phyloP scores from a whole-genome alignment of 2,888 invertebrate genomes.

The Anthophora plumipes region DNA sequence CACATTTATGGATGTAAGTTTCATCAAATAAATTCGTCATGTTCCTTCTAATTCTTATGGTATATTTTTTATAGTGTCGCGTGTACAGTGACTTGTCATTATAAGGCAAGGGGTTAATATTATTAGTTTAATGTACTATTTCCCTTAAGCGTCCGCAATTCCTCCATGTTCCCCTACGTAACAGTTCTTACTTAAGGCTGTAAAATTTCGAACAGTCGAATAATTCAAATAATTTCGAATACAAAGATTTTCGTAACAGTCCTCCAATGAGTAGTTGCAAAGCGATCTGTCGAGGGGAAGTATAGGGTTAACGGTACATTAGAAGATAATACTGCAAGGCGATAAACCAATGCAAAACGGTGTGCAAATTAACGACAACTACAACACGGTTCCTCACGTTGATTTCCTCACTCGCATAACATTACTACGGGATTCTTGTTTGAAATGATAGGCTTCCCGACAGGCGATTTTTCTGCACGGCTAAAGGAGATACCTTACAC shows the following conservation, averaged over 20 bases:
- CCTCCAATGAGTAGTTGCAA: background rate
- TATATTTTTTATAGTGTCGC: too few relatives aligned
- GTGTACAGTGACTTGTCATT: too few relatives aligned
- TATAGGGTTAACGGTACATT: constrained; percentile 57
- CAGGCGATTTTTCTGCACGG: background rate
- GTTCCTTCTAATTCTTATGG: too few relatives aligned
- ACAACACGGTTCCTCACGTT: constrained; percentile 16
- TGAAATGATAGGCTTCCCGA: background rate
- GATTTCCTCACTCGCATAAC: constrained; percentile 45
- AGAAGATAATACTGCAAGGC: constrained; percentile 36
- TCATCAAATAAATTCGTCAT: too few relatives aligned
- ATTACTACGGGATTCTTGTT: constrained; percentile 57
- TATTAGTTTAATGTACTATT: too few relatives aligned
- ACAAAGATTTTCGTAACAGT: background rate
- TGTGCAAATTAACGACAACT: constrained; percentile 58
- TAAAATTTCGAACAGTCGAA: background rate
- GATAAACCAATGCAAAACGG: constrained; percentile 62
- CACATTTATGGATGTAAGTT: too few relatives aligned
- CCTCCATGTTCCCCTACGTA: too few relatives aligned
- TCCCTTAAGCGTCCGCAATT: too few relatives aligned
- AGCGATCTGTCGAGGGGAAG: constrained; percentile 27
- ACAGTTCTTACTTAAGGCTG: too few relatives aligned
- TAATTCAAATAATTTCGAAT: too few relatives aligned
- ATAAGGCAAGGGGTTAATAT: too few relatives aligned
- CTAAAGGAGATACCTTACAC: constrained; percentile 29